Evolutionary conservation across 1,140 invertebrate species (phyloP).

Genomic region (Drosophila murphyi): DNA sequence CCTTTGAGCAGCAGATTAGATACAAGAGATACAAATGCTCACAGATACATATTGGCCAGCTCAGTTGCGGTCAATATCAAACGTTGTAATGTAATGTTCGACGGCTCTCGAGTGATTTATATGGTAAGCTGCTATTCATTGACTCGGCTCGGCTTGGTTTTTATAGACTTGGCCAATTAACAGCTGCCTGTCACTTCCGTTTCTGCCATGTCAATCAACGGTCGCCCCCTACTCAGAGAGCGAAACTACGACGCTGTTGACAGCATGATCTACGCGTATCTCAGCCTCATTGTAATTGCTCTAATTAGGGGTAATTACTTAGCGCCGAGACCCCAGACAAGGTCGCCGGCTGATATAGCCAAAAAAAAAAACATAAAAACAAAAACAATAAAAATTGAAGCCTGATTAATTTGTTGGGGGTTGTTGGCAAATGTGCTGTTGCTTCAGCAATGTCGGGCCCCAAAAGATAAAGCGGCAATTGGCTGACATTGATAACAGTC

Average conservation of each 20-base stretch:
- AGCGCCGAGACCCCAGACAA: slow-evolving; percentile 23
- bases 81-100: slow-evolving; percentile 25
- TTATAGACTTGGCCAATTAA: slow-evolving; percentile 77
- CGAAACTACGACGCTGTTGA: slow-evolving; percentile 36
- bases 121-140: slow-evolving; percentile 31
- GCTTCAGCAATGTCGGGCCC: slow-evolving; percentile 23
- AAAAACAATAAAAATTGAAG: not conserved
- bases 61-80: slow-evolving; percentile 65
- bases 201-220: slow-evolving; percentile 46
- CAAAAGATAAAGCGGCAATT: not conserved
- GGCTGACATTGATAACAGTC: slow-evolving; percentile 32
- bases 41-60: not conserved
- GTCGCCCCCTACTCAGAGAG: not conserved
- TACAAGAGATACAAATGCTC: slow-evolving; percentile 5
- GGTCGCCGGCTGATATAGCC: slow-evolving; percentile 4
- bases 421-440: slow-evolving; percentile 11
- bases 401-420: slow-evolving; percentile 39
- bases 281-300: slow-evolving; percentile 22
- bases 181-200: slow-evolving; percentile 73
- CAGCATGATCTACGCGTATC: slow-evolving; percentile 55
- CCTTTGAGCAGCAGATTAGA: not conserved
- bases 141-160: slow-evolving; percentile 44
- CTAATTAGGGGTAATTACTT: slow-evolving; percentile 50
- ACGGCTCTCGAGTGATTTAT: slow-evolving; percentile 63
- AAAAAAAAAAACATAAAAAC: not conserved